Conservation (phyloP, 2,888 invertebrate species). For the Torymus texanus region DNA sequence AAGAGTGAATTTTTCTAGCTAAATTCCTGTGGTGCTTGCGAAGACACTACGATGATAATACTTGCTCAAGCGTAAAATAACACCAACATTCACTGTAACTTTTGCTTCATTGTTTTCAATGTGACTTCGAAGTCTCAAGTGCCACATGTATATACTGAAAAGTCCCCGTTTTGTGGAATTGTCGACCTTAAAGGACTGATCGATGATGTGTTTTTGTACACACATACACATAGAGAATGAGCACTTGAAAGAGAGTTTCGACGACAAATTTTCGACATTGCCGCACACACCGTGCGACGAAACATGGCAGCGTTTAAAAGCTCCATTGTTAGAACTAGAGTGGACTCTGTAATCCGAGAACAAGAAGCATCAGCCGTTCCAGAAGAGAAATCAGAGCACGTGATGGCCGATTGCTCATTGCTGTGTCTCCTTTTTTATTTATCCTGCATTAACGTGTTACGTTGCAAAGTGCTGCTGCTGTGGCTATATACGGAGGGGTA, state of each 20-base stretch:
- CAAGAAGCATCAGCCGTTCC: not conserved
- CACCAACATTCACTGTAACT: too few relatives aligned
- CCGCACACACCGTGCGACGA: not conserved
- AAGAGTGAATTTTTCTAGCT: too few relatives aligned
- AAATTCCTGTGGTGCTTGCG: too few relatives aligned
- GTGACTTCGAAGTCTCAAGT: too few relatives aligned
- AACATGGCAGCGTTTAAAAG: conserved; percentile 33
- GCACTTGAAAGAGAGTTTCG: not conserved
- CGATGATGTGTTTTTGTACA: too few relatives aligned
- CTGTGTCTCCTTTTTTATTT: conserved; percentile 40
- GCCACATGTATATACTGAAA: too few relatives aligned
- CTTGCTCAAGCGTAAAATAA: too few relatives aligned
- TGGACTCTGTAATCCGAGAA: conserved; percentile 41
- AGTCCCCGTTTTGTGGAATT: too few relatives aligned
- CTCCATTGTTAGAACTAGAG: conserved; percentile 14
- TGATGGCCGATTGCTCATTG: not conserved
- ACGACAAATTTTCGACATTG: conserved; percentile 29
- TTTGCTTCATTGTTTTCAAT: too few relatives aligned
- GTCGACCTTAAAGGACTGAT: too few relatives aligned
- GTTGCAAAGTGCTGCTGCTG: conserved; percentile 26
- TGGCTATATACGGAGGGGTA: not conserved
- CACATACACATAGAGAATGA: too few relatives aligned
- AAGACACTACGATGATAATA: too few relatives aligned
- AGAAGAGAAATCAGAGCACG: conserved; percentile 14
- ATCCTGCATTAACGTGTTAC: conserved; percentile 45